Base-by-base conservation (phyloP, 2,113 vertebrate genomes). In the Cyprichromis sp. region DNA sequence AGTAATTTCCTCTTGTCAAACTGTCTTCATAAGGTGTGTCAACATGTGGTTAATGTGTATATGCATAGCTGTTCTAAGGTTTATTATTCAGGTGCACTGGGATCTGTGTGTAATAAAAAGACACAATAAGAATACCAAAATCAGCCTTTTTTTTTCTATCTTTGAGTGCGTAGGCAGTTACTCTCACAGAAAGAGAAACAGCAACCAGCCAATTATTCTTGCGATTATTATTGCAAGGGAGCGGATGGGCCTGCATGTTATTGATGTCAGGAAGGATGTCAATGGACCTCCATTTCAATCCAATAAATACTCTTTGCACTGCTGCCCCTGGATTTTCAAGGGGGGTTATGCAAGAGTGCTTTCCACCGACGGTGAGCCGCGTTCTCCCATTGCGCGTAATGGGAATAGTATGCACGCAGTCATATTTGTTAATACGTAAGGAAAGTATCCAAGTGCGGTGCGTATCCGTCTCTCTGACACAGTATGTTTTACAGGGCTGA, bases 261-360 rank as follows among this genome's bases (percentile, higher is more conserved):
- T 94, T 95, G 92, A 92, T 92, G 92, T 94, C 85, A 61, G 88
- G 24, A 78, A 93, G 86, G 78, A 86, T 91, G 89, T 93, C 92
- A 88, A 57, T 76, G 57, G 82, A 90, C 90, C 84, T 92, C 89
- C 45, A 78, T 93, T 91, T 88, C 88, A 81, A 40, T 85, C 83
- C 71, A 83, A 91, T 94, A 91, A 94, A 93, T 88, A 87, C 91
- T 94, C 87, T 85, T 84, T 92, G 91, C 88, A 86, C 91, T 81
- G 9, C 89, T 88, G 92, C 83, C 85, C 85, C 82, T 76, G 87
- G 90, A 87, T 92, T 89, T 90, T 68, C 76, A 86, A 61, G 86
- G 91, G 89, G 93, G 88, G 91, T 91, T 87, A 86, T 83, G 80
- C 16, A 66, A 78, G 42, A 73, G 50, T 36, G 9, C 52, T 89